Evolutionary conservation across 2,888 invertebrate genomes (phyloP).

Genomic region (Neria commutata): DNA sequence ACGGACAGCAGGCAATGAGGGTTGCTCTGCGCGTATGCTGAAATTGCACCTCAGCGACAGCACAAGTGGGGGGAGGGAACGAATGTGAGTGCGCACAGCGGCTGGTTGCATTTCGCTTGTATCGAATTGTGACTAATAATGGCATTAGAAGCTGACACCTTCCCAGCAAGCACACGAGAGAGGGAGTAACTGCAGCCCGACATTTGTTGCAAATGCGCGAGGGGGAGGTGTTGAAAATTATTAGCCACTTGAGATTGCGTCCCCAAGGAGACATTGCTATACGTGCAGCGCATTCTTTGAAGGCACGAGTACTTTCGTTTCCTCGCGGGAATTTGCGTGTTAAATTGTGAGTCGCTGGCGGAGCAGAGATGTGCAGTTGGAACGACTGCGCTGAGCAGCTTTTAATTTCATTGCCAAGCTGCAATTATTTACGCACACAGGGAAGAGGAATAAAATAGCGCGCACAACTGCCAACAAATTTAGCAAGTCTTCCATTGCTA

Average conservation of each 20-base stretch:
- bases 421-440: too few species aligned
- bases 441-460: too few species aligned
- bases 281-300: neutral
- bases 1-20: neutral
- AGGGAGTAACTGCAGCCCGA: neutral
- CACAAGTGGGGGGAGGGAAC: too few species aligned
- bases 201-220: neutral
- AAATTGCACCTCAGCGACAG: neutral
- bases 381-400: neutral
- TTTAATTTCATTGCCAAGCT: neutral
- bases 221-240: neutral
- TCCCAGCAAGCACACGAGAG: neutral
- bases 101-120: neutral
- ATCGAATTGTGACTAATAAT: neutral
- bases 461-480: too few species aligned
- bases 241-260: neutral
- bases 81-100: too few species aligned
- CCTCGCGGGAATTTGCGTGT: too few species aligned
- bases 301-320: too few species aligned
- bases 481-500: too few species aligned
- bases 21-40: neutral
- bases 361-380: neutral
- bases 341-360: too few species aligned
- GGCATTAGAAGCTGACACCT: constrained; percentile 1
- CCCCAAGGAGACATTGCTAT: neutral